Conservation (phyloP, 2,888 invertebrate species). For the Polydrusus tereticollis region DNA sequence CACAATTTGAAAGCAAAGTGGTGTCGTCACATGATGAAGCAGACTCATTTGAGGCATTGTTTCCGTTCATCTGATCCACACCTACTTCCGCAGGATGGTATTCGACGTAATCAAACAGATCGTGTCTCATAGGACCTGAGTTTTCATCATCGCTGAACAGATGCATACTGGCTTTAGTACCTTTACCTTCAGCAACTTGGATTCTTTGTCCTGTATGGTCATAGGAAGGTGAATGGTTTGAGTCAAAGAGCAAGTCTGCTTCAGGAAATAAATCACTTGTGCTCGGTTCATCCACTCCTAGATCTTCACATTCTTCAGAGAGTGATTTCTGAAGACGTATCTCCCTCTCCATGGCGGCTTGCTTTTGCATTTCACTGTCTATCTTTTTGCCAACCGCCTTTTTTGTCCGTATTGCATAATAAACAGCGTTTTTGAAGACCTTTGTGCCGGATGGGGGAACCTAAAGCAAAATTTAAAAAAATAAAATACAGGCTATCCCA, state of each 20-base stretch:
- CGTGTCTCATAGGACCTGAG: conserved; percentile 60
- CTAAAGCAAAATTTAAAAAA: conserved; percentile 51
- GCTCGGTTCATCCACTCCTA: conserved; percentile 85
- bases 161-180: conserved; percentile 62
- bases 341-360: conserved; percentile 72
- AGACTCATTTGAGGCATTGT: conserved; percentile 58
- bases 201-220: conserved; percentile 71
- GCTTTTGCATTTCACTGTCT: conserved; percentile 66
- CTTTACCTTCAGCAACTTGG: conserved; percentile 52
- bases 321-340: conserved; percentile 77
- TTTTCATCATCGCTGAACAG: conserved; percentile 63
- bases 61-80: conserved; percentile 62
- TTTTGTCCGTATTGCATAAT: conserved; percentile 62
- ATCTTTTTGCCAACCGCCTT: conserved; percentile 58
- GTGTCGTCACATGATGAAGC: conserved; percentile 63
- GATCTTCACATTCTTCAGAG: conserved; percentile 83
- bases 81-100: conserved; percentile 62
- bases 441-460: conserved; percentile 56
- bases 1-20: conserved; percentile 64
- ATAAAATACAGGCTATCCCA: too few relatives aligned
- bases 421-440: conserved; percentile 59
- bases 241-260: conserved; percentile 79
- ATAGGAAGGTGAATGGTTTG: conserved; percentile 78
- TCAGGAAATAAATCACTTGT: conserved; percentile 84
- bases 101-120: conserved; percentile 65